Conservation (phyloP, 2,797 vertebrate genomes). For the Iguana delicatissima region DNA sequence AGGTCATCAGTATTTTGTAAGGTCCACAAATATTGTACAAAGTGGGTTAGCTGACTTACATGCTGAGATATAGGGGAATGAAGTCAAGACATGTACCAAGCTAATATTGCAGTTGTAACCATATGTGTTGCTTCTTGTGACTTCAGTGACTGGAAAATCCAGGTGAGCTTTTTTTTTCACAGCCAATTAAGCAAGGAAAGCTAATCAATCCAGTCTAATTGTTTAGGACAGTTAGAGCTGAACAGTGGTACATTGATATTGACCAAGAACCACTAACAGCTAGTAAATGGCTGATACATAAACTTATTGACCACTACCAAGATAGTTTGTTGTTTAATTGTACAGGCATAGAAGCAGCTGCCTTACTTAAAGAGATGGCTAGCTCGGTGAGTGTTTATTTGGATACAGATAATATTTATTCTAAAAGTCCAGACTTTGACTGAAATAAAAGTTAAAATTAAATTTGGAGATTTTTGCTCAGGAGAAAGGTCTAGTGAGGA, state of each 20-base stretch:
- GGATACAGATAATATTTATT: background rate
- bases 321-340: conserved; percentile 19
- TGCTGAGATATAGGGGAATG: background rate
- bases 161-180: background rate
- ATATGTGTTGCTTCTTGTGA: background rate
- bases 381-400: conserved; percentile 2
- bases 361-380: background rate
- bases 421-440: background rate
- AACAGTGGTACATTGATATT: conserved; percentile 19
- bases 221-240: background rate
- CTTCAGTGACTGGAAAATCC: background rate
- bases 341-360: background rate
- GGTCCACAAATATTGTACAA: background rate
- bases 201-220: conserved; percentile 38
- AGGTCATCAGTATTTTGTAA: background rate
- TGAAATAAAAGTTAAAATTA: background rate
- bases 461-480: background rate
- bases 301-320: conserved; percentile 26
- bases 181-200: conserved; percentile 37
- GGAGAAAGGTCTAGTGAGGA: background rate
- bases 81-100: background rate
- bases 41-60: background rate
- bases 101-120: background rate
- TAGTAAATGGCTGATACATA: conserved; percentile 34
- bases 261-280: conserved; percentile 22